Conservation (phyloP, 2,113 vertebrate genomes). For the Okapia johnstoni region DNA sequence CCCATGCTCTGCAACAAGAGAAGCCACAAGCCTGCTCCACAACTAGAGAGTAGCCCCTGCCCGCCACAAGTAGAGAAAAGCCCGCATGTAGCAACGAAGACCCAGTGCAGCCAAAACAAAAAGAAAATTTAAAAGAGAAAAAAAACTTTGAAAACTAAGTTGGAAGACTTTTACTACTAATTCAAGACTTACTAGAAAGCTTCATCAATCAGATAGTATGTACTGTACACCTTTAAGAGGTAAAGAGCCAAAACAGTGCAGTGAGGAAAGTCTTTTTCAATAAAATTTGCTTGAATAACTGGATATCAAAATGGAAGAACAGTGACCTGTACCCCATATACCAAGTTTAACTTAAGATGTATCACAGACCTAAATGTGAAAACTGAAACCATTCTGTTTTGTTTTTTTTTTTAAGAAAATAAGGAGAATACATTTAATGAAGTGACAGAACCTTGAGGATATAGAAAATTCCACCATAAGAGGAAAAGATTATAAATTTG, state of each 20-base stretch:
- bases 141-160: fast-evolving
- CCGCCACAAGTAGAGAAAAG: not conserved
- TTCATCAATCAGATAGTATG: too few species aligned
- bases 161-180: not conserved
- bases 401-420: not conserved
- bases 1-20: not conserved
- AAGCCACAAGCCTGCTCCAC: not conserved
- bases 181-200: not conserved
- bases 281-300: not conserved
- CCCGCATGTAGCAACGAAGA: not conserved
- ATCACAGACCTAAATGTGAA: not conserved
- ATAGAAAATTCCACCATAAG: not conserved
- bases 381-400: not conserved
- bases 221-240: not conserved
- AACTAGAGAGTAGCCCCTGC: not conserved
- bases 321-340: too few species aligned
- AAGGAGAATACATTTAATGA: not conserved
- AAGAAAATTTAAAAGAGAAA: not conserved
- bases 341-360: not conserved
- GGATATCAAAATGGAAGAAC: not conserved
- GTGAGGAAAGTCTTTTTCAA: not conserved
- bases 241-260: too few species aligned
- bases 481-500: not conserved
- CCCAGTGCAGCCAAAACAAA: not conserved
- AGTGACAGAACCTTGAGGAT: not conserved